phyloP scores from a whole-genome alignment of 2,797 vertebrate genomes.

The Octomys mimax region DNA sequence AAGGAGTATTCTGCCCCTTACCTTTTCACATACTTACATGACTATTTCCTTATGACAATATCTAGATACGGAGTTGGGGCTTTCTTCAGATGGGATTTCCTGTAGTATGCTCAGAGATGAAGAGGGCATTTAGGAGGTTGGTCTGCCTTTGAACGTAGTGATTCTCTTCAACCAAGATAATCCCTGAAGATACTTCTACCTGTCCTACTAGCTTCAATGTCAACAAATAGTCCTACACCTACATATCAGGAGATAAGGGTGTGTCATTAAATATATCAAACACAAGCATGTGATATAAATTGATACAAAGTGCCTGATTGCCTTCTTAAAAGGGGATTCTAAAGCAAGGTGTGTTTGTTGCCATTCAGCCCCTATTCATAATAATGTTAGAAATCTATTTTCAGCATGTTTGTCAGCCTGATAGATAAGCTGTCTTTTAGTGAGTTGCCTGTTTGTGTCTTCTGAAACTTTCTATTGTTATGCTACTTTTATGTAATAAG shows the following conservation, averaged over 20 bases:
- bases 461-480: slow-evolving; percentile 39
- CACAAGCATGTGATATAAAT: background rate
- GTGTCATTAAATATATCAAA: background rate
- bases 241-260: background rate
- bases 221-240: background rate
- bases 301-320: background rate
- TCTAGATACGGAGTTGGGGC: background rate
- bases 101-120: background rate
- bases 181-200: background rate
- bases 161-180: background rate
- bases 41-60: background rate
- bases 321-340: background rate
- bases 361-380: background rate
- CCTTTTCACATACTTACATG: background rate
- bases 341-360: background rate
- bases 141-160: background rate
- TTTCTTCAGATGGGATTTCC: background rate
- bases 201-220: background rate
- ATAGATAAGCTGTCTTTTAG: background rate
- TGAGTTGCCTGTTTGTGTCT: background rate
- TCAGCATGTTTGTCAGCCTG: slow-evolving; percentile 3
- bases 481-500: background rate
- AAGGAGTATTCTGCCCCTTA: background rate
- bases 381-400: background rate
- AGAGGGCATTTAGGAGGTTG: background rate